Conservation (phyloP, 2,113 vertebrate genomes). For the Eublepharis macularius region DNA sequence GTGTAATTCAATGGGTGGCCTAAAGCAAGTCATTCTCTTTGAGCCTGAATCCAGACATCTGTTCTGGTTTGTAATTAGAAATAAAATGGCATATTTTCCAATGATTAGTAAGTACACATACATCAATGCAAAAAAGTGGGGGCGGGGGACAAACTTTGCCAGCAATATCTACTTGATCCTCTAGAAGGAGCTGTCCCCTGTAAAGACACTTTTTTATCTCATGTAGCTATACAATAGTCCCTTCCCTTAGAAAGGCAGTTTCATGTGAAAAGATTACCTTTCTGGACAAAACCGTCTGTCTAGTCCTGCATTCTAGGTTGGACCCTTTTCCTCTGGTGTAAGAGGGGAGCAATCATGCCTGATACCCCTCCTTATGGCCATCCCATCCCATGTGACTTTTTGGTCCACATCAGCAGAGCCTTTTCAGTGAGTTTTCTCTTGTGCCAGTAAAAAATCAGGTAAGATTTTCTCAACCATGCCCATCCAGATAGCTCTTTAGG, state of each 20-base stretch:
- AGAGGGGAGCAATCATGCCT: too few relatives aligned
- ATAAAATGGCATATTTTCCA: neutral
- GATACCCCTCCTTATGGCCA: too few relatives aligned
- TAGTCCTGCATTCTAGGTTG: neutral
- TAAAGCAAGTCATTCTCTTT: neutral
- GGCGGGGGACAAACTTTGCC: neutral
- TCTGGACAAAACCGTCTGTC: neutral
- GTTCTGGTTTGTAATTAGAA: neutral
- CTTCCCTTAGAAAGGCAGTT: neutral
- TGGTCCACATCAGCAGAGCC: too few relatives aligned
- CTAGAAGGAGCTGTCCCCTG: neutral
- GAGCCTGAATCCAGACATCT: neutral
- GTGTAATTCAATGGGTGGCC: neutral
- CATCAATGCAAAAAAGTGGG: neutral
- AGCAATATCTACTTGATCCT: neutral
- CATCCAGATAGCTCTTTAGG: neutral
- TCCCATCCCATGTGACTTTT: too few relatives aligned
- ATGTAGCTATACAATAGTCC: neutral
- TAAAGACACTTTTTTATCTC: neutral
- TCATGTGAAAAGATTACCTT: neutral
- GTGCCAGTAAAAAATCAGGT: too few relatives aligned
- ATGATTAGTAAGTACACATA: neutral
- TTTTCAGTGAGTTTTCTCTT: too few relatives aligned
- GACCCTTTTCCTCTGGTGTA: too few relatives aligned
- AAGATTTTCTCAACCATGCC: neutral